phyloP scores from a whole-genome alignment of 2,888 invertebrate species.

The Brachypalpus laphriformis region DNA sequence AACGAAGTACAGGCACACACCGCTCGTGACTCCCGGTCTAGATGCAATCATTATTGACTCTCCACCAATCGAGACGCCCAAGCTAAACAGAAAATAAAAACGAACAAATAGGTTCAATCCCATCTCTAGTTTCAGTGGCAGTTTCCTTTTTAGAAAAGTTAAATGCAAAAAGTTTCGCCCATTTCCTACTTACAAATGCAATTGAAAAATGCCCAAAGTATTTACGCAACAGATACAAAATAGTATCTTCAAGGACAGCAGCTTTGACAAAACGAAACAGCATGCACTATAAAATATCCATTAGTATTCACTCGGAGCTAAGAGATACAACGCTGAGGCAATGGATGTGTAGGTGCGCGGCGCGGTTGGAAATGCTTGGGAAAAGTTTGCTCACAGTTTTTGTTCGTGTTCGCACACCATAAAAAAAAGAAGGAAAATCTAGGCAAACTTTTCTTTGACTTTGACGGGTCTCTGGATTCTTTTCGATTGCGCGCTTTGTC shows the following conservation, averaged over 20 bases:
- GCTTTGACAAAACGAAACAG: constrained; percentile 60
- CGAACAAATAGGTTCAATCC: constrained; percentile 28
- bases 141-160: constrained; percentile 58
- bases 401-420: constrained; percentile 46
- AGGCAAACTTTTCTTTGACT: constrained; percentile 48
- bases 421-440: constrained; percentile 12
- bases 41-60: constrained; percentile 37
- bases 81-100: background rate
- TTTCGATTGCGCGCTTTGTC: constrained; percentile 41
- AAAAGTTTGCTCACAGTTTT: constrained; percentile 26
- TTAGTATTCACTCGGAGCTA: constrained; percentile 64
- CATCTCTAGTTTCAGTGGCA: constrained; percentile 6
- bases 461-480: constrained; percentile 25
- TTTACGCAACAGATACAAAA: constrained; percentile 48
- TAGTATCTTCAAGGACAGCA: constrained; percentile 56
- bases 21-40: background rate
- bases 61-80: background rate
- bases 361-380: background rate
- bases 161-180: constrained; percentile 54
- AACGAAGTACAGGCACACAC: background rate
- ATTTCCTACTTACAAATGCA: constrained; percentile 14
- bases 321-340: constrained; percentile 28
- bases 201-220: constrained; percentile 50
- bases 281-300: constrained; percentile 71
- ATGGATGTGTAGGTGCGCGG: background rate